Evolutionary conservation across 2,888 invertebrate species (phyloP), one percentile per base, ranked within the genome.

Genomic region (Nudaria mundana): DNA sequence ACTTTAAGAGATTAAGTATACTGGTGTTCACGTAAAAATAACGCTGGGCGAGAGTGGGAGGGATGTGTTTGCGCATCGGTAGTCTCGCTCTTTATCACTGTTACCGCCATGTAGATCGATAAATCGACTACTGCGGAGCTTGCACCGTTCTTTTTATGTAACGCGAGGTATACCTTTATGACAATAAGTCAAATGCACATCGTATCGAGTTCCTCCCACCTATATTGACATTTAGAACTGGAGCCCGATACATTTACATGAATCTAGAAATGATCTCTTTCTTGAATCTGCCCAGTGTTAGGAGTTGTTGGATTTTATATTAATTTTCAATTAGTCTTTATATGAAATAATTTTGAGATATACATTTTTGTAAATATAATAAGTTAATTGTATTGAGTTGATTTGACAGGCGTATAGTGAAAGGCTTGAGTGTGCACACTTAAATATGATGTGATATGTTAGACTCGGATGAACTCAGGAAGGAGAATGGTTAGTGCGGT

Each of bases 201-300:
- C n/a, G n/a, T 85, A 85, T 86, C 83, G 76, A 63, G 66, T 76
- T 69, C 65, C 69, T 73, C 82, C 81, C 81, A 81, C 78, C 81
- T 42, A 76, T 52, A 64, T 69, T 63, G 63, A 66, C 59, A 56
- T 56, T 63, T 60, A 66, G 63, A 66, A 68, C 66, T 59, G 60
- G 58, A 63, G 56, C 56, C 41, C 35, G 40, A 45, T 66, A 72
- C 57, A 67, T 29, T 72, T 70, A 78, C 70, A 71, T 82, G 88
- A 87, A 88, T 88, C 88, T 88, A 80, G 76, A 78, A 73, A 81
- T 87, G 88, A 88, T 87, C 88, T 88, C 87, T 79, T 78, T 71
- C 68, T 75, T 73, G 87, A 87, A 87, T 87, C 87, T 87, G 68
- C 86, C 87, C 86, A 87, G 87, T 88, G 88, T 81, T 79, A 34